phyloP scores from a whole-genome alignment of 2,888 invertebrate species.

The Morinoia aosen region DNA sequence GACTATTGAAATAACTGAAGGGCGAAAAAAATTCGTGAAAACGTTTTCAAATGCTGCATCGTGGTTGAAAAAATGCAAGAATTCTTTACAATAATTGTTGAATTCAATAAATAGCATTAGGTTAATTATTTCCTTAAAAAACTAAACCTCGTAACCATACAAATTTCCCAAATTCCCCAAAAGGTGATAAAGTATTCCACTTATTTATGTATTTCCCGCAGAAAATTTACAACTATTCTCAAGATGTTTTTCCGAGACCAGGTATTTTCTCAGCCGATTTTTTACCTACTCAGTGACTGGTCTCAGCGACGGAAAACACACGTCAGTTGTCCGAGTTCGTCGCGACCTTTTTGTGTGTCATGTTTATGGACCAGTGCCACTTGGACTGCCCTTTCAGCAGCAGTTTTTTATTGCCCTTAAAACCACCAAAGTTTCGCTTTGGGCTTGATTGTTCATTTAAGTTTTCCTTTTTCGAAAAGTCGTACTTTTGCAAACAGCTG shows the following conservation, averaged over 20 bases:
- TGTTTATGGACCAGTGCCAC: not conserved
- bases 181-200: not conserved
- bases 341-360: not conserved
- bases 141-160: no score
- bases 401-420: not conserved
- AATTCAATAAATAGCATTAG: no score
- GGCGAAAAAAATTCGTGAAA: no score
- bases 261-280: not conserved
- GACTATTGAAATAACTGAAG: no score
- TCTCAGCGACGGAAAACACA: not conserved
- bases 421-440: slow-evolving; percentile 16
- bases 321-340: slow-evolving; percentile 15
- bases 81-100: no score
- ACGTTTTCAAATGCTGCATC: no score
- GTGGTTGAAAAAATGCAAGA: no score
- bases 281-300: not conserved
- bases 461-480: not conserved
- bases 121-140: no score
- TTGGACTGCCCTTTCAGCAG: not conserved
- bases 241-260: not conserved
- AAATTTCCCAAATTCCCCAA: no score
- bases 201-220: not conserved
- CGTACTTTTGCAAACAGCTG: not conserved
- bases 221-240: not conserved
- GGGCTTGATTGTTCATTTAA: slow-evolving; percentile 8